Conservation (phyloP, 1,140 invertebrate species). For the Cydia strobilella region DNA sequence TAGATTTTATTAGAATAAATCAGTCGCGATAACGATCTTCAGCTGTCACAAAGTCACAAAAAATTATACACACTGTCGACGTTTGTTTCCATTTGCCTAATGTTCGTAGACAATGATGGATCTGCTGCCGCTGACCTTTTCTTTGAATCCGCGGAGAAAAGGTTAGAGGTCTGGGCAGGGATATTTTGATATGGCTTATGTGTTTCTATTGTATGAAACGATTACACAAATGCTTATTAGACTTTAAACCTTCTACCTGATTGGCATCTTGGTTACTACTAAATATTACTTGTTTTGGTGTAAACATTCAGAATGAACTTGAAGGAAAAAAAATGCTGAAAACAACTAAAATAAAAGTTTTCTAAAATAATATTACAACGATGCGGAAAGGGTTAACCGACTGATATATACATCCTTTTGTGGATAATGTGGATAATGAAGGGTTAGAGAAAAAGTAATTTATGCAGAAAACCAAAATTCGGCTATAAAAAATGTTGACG, state of each 20-base stretch:
- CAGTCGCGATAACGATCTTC: constrained; percentile 3
- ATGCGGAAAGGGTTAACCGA: too few relatives aligned
- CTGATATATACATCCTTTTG: not conserved
- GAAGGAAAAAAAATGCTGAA: too few relatives aligned
- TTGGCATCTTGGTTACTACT: too few relatives aligned
- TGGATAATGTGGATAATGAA: not conserved
- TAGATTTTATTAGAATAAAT: constrained; percentile 5
- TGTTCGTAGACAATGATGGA: constrained; percentile 9
- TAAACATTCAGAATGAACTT: too few relatives aligned
- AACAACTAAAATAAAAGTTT: too few relatives aligned
- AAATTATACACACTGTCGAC: constrained; percentile 18
- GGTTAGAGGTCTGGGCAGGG: not conserved
- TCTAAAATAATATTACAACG: too few relatives aligned
- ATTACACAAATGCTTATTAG: too few relatives aligned
- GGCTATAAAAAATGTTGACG: not conserved
- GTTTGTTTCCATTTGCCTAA: constrained; percentile 11
- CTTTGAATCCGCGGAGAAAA: constrained; percentile 14
- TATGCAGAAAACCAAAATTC: not conserved
- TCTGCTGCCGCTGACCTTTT: not conserved
- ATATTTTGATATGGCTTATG: not conserved
- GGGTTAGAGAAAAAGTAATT: not conserved
- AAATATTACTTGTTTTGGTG: too few relatives aligned
- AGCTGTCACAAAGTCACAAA: constrained; percentile 13
- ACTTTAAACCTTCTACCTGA: too few relatives aligned
- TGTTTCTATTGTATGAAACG: too few relatives aligned